A percentile compares a stretch with the other conserved stretches of the same genome.
Evolutionary conservation across 2,113 vertebrate species (phyloP).

Genomic region (Numenius arquata): DNA sequence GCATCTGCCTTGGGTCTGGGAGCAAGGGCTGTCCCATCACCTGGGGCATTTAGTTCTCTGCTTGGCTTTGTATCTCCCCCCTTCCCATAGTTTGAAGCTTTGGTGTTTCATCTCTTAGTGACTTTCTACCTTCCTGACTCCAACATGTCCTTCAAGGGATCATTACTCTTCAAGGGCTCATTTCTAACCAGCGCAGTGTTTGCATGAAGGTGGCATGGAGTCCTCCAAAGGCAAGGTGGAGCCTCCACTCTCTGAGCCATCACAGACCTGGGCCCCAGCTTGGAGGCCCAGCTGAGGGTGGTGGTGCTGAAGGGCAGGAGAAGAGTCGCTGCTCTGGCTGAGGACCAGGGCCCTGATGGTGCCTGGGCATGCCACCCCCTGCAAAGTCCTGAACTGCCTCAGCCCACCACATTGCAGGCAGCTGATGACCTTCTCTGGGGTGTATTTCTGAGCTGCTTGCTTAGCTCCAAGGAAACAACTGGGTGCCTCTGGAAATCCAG

Average conservation of each 20-base stretch:
- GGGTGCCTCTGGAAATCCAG: neutral
- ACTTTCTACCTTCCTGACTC: neutral
- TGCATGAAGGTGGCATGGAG: neutral
- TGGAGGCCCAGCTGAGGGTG: neutral
- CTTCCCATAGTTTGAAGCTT: neutral
- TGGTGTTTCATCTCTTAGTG: neutral
- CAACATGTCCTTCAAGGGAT: neutral
- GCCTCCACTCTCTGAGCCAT: neutral
- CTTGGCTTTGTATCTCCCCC: neutral
- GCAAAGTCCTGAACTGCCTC: neutral
- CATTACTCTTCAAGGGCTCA: rapidly evolving
- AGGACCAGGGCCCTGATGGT: neutral
- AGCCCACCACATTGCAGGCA: neutral
- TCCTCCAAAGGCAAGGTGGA: neutral
- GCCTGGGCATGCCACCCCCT: neutral
- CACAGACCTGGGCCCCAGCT: too few relatives aligned
- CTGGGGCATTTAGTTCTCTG: neutral
- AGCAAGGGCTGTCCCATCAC: neutral
- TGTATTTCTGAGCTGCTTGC: neutral
- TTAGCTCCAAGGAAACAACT: neutral
- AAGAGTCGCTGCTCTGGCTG: neutral
- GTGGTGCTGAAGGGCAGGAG: neutral
- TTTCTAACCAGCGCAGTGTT: neutral
- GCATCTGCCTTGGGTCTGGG: neutral
- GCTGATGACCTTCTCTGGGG: neutral